Percentiles rank a stretch among this genome's conserved stretches.
Evolutionary conservation across 2,113 vertebrate genomes (phyloP).

Genomic region (Phocoena sinus): DNA sequence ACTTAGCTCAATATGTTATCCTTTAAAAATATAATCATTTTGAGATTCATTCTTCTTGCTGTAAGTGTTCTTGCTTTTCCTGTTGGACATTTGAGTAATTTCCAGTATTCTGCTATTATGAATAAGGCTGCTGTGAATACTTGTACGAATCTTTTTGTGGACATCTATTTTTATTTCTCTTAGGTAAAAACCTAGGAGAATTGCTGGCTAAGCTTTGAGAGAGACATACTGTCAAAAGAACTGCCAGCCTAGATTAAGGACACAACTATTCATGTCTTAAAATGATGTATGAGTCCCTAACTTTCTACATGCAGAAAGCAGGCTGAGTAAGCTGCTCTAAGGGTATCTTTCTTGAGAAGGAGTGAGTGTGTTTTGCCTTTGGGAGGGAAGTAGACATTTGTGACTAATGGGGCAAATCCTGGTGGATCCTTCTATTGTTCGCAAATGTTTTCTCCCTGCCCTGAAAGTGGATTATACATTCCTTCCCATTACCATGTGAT

Average conservation of each 20-base stretch:
- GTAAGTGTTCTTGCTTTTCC: background rate
- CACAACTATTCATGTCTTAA: background rate
- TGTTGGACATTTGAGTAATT: background rate
- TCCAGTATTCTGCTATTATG: background rate
- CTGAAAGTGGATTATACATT: background rate
- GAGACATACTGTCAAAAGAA: background rate
- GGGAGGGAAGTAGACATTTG: background rate
- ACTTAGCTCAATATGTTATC: background rate
- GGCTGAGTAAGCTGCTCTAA: background rate
- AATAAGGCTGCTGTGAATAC: background rate
- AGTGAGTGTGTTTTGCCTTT: background rate
- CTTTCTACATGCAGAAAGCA: background rate
- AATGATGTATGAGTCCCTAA: background rate
- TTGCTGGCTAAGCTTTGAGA: background rate
- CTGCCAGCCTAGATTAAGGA: background rate
- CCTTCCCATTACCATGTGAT: background rate
- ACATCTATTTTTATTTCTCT: background rate
- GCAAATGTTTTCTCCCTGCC: background rate
- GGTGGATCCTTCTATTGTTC: background rate
- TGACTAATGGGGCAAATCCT: background rate
- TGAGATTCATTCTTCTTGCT: background rate
- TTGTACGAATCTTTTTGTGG: background rate
- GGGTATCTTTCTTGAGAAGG: background rate
- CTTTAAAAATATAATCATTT: conserved; percentile 19
- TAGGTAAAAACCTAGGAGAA: background rate